Conservation (phyloP, 2,888 invertebrate species). For the Spilosoma lubricipeda region DNA sequence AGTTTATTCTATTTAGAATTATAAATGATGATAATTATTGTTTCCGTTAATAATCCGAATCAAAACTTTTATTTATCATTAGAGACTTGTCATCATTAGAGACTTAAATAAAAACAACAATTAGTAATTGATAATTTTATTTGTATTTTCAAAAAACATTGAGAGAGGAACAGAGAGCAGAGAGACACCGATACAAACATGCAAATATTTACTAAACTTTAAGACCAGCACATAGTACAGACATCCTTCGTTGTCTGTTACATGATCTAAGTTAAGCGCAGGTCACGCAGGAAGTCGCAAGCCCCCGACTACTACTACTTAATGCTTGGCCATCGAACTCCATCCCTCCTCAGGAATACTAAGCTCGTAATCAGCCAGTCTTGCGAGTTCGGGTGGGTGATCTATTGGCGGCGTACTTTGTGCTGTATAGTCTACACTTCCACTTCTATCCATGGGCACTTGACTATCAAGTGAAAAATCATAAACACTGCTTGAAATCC, state of each 20-base stretch:
- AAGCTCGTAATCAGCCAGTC: conserved; percentile 84
- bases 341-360: conserved; percentile 88
- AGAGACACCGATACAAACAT: no score
- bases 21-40: no score
- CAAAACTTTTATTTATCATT: no score
- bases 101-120: no score
- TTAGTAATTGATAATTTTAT: no score
- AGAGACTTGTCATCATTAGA: no score
- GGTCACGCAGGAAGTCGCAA: conserved; percentile 94
- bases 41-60: no score
- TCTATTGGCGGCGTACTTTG: conserved; percentile 65
- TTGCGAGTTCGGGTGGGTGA: conserved; percentile 80
- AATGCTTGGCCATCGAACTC: conserved; percentile 92
- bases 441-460: conserved; percentile 30
- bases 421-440: conserved; percentile 65
- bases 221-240: conserved; percentile 89
- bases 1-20: no score
- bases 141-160: no score
- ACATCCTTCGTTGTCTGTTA: conserved; percentile 90
- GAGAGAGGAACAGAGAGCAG: no score
- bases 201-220: no score
- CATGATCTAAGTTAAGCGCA: conserved; percentile 93
- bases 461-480: conserved; percentile 68
- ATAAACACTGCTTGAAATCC: conserved; percentile 57
- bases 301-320: conserved; percentile 92